These are phyloP conservation scores for Erynnis tages DNA, from an alignment of 2,888 invertebrate species.

Conservation along the genomic window DNA sequence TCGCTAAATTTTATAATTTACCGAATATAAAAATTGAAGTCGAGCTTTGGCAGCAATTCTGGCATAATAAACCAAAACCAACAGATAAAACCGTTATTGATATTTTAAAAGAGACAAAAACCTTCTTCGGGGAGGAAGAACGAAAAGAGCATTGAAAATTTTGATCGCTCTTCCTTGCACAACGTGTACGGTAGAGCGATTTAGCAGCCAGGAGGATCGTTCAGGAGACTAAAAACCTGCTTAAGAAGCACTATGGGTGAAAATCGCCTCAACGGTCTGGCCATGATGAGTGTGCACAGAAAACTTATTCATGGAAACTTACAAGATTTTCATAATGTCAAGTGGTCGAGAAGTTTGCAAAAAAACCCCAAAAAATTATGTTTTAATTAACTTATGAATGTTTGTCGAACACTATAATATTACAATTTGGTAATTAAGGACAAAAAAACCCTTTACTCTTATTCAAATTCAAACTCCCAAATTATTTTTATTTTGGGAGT, in stretches of 20 bases:
- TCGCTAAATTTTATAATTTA: constrained; percentile 26
- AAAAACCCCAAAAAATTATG: constrained; percentile 29
- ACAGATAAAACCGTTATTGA: constrained; percentile 30
- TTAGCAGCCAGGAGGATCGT: too few relatives aligned
- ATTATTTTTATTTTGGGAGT: too few relatives aligned
- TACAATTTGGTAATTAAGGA: not conserved
- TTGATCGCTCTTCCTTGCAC: constrained; percentile 7
- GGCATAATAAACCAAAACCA: not conserved
- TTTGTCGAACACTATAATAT: not conserved
- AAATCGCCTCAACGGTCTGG: constrained; percentile 23
- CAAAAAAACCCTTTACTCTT: not conserved
- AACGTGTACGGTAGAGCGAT: constrained; percentile 28
- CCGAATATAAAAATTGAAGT: constrained; percentile 26
- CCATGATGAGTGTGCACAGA: constrained; percentile 30
- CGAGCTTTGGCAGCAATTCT: constrained; percentile 19
- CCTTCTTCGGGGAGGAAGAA: constrained; percentile 28
- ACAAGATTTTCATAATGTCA: constrained; percentile 29
- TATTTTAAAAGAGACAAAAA: constrained; percentile 21
- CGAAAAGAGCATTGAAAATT: constrained; percentile 13
- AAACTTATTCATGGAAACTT: constrained; percentile 27
- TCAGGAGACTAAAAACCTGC: constrained; percentile 13
- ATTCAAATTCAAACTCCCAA: not conserved
- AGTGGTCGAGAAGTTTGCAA: constrained; percentile 30
- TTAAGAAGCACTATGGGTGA: not conserved
- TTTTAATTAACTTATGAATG: not conserved